Evolutionary conservation across 2,888 invertebrate genomes (phyloP).

Genomic region (Sarcophaga caerulescens): DNA sequence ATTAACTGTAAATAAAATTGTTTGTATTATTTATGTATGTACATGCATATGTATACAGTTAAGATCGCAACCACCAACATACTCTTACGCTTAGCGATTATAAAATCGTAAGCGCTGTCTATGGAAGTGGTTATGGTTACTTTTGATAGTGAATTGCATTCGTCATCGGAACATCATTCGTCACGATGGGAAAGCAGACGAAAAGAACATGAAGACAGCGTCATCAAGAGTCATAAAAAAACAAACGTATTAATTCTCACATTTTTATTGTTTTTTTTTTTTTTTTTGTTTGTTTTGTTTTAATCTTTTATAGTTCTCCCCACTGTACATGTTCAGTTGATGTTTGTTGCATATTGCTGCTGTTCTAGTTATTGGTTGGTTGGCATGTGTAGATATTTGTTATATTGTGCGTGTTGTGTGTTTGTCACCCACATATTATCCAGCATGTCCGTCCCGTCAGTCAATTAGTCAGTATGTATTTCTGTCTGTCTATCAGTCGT

Average conservation of each 20-base stretch:
- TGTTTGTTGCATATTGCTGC: conserved; percentile 16
- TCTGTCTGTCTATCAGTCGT: conserved; percentile 11
- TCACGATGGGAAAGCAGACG: not conserved
- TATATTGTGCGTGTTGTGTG: conserved; percentile 3
- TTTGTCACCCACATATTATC: not conserved
- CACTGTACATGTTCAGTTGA: not conserved
- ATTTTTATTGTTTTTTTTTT: not conserved
- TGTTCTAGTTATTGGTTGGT: conserved; percentile 43
- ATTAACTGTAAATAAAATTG: conserved; percentile 28
- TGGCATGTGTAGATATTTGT: not conserved
- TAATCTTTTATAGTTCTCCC: not conserved
- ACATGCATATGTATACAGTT: not conserved
- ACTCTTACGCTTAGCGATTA: not conserved
- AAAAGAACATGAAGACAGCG: conserved; percentile 20
- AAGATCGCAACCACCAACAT: not conserved
- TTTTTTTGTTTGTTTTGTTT: too few relatives aligned
- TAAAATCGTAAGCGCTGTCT: not conserved
- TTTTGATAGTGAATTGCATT: conserved; percentile 13
- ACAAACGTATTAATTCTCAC: conserved; percentile 34
- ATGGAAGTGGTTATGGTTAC: not conserved
- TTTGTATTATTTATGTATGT: not conserved
- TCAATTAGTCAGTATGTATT: conserved; percentile 1
- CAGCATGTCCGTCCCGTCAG: not conserved
- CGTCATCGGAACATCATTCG: conserved; percentile 25
- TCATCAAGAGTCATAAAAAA: conserved; percentile 57